Conservation (phyloP, 2,888 invertebrate genomes). For the Danaus chrysippus region DNA sequence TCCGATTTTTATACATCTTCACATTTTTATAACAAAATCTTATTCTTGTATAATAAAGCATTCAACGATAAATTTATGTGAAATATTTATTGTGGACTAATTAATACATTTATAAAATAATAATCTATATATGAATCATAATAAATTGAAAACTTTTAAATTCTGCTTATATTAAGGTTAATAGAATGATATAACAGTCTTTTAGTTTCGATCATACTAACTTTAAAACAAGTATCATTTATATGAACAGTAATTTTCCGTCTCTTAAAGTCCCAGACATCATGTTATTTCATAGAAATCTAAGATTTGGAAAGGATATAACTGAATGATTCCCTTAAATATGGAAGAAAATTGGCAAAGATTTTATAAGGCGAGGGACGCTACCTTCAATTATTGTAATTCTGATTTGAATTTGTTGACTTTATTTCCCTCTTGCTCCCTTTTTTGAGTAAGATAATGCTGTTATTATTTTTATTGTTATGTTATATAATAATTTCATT, state of each 20-base stretch:
- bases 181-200: neutral
- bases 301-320: slow-evolving; percentile 37
- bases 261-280: neutral
- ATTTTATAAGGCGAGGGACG: slow-evolving; percentile 35
- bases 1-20: too few species aligned
- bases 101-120: too few species aligned
- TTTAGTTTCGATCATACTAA: neutral
- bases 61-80: too few species aligned
- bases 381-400: slow-evolving; percentile 48
- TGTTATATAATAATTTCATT: neutral
- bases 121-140: too few species aligned
- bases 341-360: slow-evolving; percentile 53
- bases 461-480: slow-evolving; percentile 1
- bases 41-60: too few species aligned
- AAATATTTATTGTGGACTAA: too few species aligned
- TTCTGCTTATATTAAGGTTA: too few species aligned
- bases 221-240: neutral
- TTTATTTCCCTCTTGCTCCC: slow-evolving; percentile 8
- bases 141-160: too few species aligned
- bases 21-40: too few species aligned
- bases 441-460: slow-evolving; percentile 13
- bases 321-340: slow-evolving; percentile 49
- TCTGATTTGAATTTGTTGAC: slow-evolving; percentile 37
- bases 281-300: slow-evolving; percentile 16
- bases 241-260: neutral